Evolutionary conservation across 2,797 vertebrate species (phyloP), one percentile per base, ranked within the genome.

Genomic region (Oceanodroma leucorhoa): DNA sequence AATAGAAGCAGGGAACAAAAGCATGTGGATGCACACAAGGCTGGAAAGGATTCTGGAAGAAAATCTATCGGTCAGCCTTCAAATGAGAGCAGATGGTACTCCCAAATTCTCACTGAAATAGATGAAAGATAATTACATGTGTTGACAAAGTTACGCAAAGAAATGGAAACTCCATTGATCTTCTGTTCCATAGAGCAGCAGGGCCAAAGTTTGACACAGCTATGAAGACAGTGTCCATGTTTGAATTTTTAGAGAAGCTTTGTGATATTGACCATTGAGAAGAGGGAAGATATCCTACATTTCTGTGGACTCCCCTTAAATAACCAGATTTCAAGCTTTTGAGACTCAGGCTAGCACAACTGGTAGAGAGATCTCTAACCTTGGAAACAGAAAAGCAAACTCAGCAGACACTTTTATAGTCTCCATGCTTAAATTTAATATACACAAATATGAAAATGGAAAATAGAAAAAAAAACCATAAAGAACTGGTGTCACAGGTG

Each of bases 11-110:
- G 55, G 73, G 22, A 46, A 83, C 12, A 61, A 85, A 80, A 72
- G 24, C 14, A 32, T 64, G n/a, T 89, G 22, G 27, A 19, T 1
- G 2, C 11, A 40, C 17, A 14, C 0, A 3, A 36, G 13, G 6
- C 51, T 72, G 29, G 18, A 64, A 80, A 51, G 24, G 14, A 87
- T 61, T 81, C 32, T 65, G 38, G 23, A 73, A 77, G 19, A 73
- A 91, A 70, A 81, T 45, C 50, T 55, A 3, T 29, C 14, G 8
- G 22, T 80, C 4, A 19, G 9, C 11, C 46, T 84, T 81, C 32
- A 70, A 38, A 38, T 32, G 15, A 67, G 11, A 36, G n/a, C 10
- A n/a, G 36, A n/a, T 27, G 32, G 14, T 54, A 54, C 18, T 88
- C 11, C 22, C 24, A 83, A 17, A 80, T 89, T 91, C 21, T 64